Evolutionary conservation across 2,797 vertebrate genomes (phyloP).

Genomic region (Amphiprion clarkii): DNA sequence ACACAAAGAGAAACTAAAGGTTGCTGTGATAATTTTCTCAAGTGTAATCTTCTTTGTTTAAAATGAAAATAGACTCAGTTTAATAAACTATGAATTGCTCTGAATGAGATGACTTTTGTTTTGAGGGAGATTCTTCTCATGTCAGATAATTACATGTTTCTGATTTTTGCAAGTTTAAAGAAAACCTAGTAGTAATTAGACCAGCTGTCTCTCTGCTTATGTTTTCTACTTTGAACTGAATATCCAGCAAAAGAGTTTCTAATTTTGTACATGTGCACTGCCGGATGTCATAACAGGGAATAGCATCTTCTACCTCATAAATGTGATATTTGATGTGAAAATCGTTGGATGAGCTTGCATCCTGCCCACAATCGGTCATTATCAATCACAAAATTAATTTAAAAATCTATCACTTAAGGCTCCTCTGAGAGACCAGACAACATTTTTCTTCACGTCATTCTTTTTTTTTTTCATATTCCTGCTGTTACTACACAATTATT

Average conservation of each 20-base stretch:
- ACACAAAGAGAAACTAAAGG: slow-evolving; percentile 8
- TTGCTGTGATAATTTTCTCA: not conserved
- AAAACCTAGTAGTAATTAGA: not conserved
- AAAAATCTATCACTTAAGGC: slow-evolving; percentile 9
- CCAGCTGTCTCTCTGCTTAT: not conserved
- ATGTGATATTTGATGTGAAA: not conserved
- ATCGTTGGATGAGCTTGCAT: not conserved
- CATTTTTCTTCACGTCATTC: slow-evolving; percentile 19
- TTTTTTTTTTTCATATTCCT: slow-evolving; percentile 25
- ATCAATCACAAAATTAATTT: slow-evolving; percentile 22
- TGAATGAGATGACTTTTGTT: not conserved
- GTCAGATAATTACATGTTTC: not conserved
- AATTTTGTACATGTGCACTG: not conserved
- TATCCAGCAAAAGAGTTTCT: not conserved
- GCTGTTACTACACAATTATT: not conserved
- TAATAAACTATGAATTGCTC: not conserved
- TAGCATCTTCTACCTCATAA: no score
- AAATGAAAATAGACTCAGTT: not conserved
- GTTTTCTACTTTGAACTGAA: not conserved
- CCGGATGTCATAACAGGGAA: no score
- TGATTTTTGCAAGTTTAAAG: not conserved
- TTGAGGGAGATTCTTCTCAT: not conserved
- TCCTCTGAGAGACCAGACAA: slow-evolving; percentile 16
- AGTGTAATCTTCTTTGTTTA: not conserved
- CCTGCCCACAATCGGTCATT: slow-evolving; percentile 9